phyloP scores from a whole-genome alignment of 2,797 vertebrate genomes.

The Catamblyrhynchus diadema region DNA sequence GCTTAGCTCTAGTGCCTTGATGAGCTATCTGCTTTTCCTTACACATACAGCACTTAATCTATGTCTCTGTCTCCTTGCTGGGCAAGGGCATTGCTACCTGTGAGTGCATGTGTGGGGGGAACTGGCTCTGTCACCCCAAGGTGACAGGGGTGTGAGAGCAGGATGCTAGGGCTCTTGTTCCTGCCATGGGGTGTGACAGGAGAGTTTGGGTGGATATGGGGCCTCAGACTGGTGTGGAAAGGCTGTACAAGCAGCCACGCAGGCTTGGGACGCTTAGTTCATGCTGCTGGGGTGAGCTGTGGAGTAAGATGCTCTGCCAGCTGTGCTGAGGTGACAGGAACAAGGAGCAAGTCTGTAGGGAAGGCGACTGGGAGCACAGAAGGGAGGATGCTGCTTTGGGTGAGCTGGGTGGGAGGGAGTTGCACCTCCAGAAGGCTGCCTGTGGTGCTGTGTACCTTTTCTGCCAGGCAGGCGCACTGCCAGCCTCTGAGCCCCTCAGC shows the following conservation, averaged over 20 bases:
- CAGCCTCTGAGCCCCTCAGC: neutral
- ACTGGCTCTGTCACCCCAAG: neutral
- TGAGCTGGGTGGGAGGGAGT: neutral
- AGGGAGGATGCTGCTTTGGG: neutral
- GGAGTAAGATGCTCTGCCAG: neutral
- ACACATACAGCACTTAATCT: neutral
- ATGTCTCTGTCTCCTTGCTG: accelerated
- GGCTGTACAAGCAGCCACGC: neutral
- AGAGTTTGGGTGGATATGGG: neutral
- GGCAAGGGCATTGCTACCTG: neutral
- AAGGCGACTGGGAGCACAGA: accelerated
- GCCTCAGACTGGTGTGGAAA: neutral
- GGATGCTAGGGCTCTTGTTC: neutral
- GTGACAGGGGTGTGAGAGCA: neutral
- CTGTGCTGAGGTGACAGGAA: neutral
- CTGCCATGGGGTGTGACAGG: accelerated
- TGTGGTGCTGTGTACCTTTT: neutral
- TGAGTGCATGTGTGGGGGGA: neutral
- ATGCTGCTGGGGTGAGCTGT: neutral
- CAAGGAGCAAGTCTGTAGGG: neutral
- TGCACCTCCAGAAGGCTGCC: neutral
- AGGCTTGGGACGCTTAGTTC: neutral
- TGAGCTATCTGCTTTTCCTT: neutral
- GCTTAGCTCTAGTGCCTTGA: neutral
- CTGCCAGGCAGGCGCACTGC: neutral